Evolutionary conservation across 1,140 invertebrate genomes (phyloP), one percentile per base, ranked within the genome.

Genomic region (Formica exsecta): DNA sequence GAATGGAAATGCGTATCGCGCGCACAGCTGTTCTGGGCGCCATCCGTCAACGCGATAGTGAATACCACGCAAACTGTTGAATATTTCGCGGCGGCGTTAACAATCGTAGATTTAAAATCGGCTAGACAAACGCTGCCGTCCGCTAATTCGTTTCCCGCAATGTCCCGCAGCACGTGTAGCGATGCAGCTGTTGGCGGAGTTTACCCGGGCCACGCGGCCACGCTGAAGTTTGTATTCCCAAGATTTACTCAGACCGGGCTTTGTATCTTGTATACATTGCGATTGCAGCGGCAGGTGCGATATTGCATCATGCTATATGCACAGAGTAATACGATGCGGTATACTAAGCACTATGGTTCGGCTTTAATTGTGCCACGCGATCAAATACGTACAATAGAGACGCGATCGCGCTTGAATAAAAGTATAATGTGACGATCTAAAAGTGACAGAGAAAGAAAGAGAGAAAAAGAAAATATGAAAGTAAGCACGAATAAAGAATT

Each of bases 161-260:
- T 41, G 57, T 71, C 57, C 59, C 36, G 54, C 32, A 61, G 54
- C 32, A 61, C 38, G 83, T 59, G 59, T 19, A 59, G 22, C 32
- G 66, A 25, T 41, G 79, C 86, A 83, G 77, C 76, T 85, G 80
- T 51, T 32, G 36, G 44, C 64, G 19, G 36, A 76, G 87, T 87
- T 90, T 87, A 62, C 51, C 44, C 64, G 64, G 54, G 44, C 76
- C 51, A 61, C 71, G 75, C 68, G 86, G 57, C 54, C 54, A 71
- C 36, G 29, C 51, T 81, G 83, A 86, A 80, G 86, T 86, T 86
- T 80, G 68, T 51, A 41, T 81, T 88, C 57, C 36, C 86, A 84
- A 90, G 77, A 90, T 91, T 91, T 88, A 76, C 89, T 75, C 89
- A 66, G 74, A 83, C 74, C 29, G 16, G 64, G 77, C 79, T 91